Evolutionary conservation across 2,888 invertebrate genomes (phyloP), one percentile per base, ranked within the genome.

Genomic region (Seladonia tumulorum): DNA sequence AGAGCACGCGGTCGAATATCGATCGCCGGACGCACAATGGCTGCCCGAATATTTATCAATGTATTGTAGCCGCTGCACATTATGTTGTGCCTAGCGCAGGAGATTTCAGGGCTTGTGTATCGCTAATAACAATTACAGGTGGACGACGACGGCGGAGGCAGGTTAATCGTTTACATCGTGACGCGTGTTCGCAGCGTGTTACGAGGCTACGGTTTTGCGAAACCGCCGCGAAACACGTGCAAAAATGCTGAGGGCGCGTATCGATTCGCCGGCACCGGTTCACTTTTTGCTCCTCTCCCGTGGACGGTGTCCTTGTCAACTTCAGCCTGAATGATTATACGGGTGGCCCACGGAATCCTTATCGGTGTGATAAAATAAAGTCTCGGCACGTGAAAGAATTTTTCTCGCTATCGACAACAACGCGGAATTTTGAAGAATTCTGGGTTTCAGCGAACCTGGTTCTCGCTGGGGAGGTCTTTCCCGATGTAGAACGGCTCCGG

Each of bases 31-130:
- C 18, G 60, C 74, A 84, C 87, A 86, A 89, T 84, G 79, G 81
- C 42, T 42, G 22, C 68, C 68, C 72, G 84, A 86, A 89, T 86
- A 86, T 82, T 86, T 86, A 88, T 86, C 87, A 86, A 83, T 77
- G 86, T 75, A 82, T 81, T 79, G 63, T 68, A 79, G 47, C 71
- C 22, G 74, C 29, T 57, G 78, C n/a, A 25, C 72, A 72, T 81
- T 83, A 81, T 75, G 76, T 85, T 78, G 75, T 12, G 22, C 1
- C 53, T 3, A 53, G 22, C 25, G 25, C 60, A 25, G 60, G 60
- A 60, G 60, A 60, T 60, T 60, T 29, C 14, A 1, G 25, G 25
- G 14, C 25, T 14, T 12, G 60, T 79, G 70, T 74, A 60, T 29
- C 39, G 73, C 57, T 81, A 76, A 79, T 74, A 86, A 86, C 85